These are phyloP conservation scores for Eilema caniola DNA, from an alignment of 2,888 invertebrate genomes.

Conservation along the genomic window DNA sequence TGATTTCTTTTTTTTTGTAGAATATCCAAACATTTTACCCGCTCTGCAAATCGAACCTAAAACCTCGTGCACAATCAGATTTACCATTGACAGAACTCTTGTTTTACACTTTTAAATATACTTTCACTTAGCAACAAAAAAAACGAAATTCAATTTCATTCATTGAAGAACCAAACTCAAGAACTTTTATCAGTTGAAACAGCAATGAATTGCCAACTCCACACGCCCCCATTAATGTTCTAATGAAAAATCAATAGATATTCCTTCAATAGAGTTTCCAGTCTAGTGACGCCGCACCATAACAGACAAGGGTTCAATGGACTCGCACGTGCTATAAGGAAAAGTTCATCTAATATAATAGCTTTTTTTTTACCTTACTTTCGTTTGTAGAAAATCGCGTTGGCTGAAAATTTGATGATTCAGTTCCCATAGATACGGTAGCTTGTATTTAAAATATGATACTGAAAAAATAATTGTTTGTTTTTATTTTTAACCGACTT, in stretches of 20 bases:
- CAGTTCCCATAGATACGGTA: too few relatives aligned
- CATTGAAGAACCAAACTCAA: background rate
- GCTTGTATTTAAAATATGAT: too few relatives aligned
- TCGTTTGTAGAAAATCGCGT: background rate
- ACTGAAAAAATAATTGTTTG: too few relatives aligned
- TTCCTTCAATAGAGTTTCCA: constrained; percentile 69
- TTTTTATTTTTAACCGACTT: too few relatives aligned
- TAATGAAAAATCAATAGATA: constrained; percentile 76
- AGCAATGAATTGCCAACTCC: constrained; percentile 17
- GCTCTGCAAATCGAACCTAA: background rate
- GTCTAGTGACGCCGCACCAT: constrained; percentile 70
- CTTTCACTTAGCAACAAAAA: background rate
- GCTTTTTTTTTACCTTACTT: background rate
- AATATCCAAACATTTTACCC: background rate
- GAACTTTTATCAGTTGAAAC: background rate
- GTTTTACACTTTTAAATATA: background rate
- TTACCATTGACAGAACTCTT: background rate
- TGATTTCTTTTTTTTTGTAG: background rate
- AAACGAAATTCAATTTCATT: background rate
- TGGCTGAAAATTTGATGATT: background rate
- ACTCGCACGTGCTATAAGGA: constrained; percentile 49
- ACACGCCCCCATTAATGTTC: constrained; percentile 40
- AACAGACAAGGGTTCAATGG: constrained; percentile 63
- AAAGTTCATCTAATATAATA: constrained; percentile 22
- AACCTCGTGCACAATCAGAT: background rate